phyloP scores from a whole-genome alignment of 1,140 invertebrate species.

The Ostrea edulis region DNA sequence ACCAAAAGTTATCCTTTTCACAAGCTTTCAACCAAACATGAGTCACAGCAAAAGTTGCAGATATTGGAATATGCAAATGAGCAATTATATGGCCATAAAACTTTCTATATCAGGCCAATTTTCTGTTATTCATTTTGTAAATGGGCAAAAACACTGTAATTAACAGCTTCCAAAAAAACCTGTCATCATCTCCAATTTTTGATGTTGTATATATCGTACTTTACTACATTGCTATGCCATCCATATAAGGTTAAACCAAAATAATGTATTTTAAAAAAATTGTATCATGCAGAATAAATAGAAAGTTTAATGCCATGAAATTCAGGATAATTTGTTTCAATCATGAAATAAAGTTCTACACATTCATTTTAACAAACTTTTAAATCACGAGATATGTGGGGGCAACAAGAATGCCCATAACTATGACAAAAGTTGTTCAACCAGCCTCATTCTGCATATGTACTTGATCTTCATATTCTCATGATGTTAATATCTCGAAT shows the following conservation, averaged over 20 bases:
- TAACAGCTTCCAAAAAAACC: conserved; percentile 2
- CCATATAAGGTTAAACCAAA: background rate
- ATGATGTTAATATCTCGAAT: no score
- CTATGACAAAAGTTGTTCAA: no score
- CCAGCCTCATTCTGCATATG: no score
- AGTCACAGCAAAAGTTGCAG: conserved; percentile 34
- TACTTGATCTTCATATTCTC: no score
- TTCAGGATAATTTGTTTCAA: background rate
- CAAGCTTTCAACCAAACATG: conserved; percentile 1
- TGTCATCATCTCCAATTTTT: conserved; percentile 4
- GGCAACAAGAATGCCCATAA: no score
- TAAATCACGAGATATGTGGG: no score
- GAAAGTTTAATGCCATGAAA: background rate
- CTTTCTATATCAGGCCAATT: conserved; percentile 32
- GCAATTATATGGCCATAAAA: conserved; percentile 33
- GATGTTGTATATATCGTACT: background rate
- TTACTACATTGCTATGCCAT: background rate
- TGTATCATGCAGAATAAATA: background rate
- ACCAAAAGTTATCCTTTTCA: conserved; percentile 34
- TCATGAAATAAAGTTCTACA: background rate
- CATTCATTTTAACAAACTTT: no score
- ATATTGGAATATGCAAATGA: conserved; percentile 38
- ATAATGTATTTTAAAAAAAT: background rate
- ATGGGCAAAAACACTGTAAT: conserved; percentile 35
- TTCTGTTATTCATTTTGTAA: conserved; percentile 38